Evolutionary conservation across 2,113 vertebrate genomes (phyloP).

Genomic region (Oncorhynchus clarkii): DNA sequence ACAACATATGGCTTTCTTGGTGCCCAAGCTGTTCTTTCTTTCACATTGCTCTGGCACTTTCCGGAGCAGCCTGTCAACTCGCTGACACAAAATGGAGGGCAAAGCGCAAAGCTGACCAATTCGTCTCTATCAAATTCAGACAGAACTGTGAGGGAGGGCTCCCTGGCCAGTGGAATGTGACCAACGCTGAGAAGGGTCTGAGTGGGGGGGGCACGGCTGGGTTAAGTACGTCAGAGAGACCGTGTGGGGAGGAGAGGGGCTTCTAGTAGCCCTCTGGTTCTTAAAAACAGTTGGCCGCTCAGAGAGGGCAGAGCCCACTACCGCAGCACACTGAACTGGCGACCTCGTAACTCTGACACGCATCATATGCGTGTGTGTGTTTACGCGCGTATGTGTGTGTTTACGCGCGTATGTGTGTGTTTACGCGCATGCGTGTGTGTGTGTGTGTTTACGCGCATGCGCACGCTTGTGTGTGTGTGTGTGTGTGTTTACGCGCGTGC

Average conservation of each 20-base stretch:
- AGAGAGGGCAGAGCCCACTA: too few species aligned
- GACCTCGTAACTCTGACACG: conserved; percentile 72
- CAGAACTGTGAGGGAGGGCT: conserved; percentile 42
- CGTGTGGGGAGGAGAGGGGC: too few species aligned
- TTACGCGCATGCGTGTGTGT: accelerated
- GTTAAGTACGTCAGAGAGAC: too few species aligned
- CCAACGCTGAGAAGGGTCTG: conserved; percentile 32
- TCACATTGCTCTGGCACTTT: conserved; percentile 16
- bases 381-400: too few species aligned
- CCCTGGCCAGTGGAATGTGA: conserved; percentile 43
- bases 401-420: too few species aligned
- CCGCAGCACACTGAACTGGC: conserved; percentile 26
- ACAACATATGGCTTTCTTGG: too few species aligned
- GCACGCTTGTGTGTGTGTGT: background rate
- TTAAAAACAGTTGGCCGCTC: too few species aligned
- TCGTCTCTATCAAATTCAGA: conserved; percentile 50
- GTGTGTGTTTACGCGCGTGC: too few species aligned
- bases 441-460: too few species aligned
- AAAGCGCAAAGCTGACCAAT: conserved; percentile 30
- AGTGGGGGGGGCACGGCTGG: background rate
- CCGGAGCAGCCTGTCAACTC: conserved; percentile 22
- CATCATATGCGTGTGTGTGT: too few species aligned
- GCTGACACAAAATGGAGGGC: conserved; percentile 36
- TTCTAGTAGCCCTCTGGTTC: too few species aligned
- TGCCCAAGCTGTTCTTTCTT: conserved; percentile 14